Evolutionary conservation across 2,797 vertebrate species (phyloP), one percentile per base, ranked within the genome.

Genomic region (Periparus ater): DNA sequence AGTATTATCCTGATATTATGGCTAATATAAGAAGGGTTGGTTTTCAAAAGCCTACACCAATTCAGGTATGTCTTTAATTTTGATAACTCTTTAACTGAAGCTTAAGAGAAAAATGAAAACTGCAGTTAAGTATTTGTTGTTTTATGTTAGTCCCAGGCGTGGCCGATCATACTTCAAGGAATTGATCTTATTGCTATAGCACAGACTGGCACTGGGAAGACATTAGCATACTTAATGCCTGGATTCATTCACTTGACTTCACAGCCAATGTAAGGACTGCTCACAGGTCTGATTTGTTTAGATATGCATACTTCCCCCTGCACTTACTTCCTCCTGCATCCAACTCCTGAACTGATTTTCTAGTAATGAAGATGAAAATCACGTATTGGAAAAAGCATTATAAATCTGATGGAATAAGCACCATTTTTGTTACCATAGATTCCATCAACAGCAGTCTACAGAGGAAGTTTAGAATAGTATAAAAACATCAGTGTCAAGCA

Each of bases 161-260:
- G 99, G 99, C 99, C 99, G 2, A 98, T 99, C 91, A 91, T 99
- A 89, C 98, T 99, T 13, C 98, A 98, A 75, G 99, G 99, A 73
- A 97, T 98, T 85, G 99, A 99, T 97, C 97, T 99, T 74, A 99
- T 99, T 92, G 99, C 98, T 71, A 99, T 99, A 55, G 99, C 99
- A 58, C 99, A 99, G 96, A 99, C 99, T 3, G 99, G 99, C 90
- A 99, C 99, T 3, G 99, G 99, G 68, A 99, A 99, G 97, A 99
- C 99, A 1, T 92, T 99, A 85, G 98, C 98, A 11, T 99, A 99
- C 96, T 97, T 99, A 93, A 98, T 99, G 93, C 99, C 99, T 32
- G 99, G 99, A 77, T 99, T 99, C 96, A 99, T 99, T 96, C 99
- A 99, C 95, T 98, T 99, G 98, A 99, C 99, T 66, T 98, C 98